phyloP scores from a whole-genome alignment of 2,888 invertebrate species.

The Scaeva pyrastri region DNA sequence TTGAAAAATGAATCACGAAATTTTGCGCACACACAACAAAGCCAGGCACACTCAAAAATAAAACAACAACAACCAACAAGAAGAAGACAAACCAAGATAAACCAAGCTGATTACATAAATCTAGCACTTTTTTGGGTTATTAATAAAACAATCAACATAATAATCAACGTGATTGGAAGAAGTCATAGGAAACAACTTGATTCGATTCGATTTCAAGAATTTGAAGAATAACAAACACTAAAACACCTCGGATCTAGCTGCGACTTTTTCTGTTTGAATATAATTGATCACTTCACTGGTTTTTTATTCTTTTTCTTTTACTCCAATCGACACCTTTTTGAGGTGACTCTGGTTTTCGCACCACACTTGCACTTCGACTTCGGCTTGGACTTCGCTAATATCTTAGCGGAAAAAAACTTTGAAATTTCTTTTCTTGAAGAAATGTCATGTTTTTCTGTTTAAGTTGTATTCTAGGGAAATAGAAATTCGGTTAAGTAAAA shows the following conservation, averaged over 20 bases:
- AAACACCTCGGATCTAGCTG: not conserved
- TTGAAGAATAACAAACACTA: not conserved
- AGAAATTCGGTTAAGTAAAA: constrained; percentile 5
- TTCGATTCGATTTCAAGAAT: too few species aligned
- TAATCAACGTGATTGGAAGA: constrained; percentile 53
- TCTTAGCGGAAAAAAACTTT: constrained; percentile 45
- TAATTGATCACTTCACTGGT: constrained; percentile 17
- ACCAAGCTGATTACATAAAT: constrained; percentile 69
- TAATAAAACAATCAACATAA: too few species aligned
- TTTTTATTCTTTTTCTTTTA: not conserved
- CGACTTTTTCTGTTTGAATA: constrained; percentile 15
- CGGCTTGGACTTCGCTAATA: not conserved
- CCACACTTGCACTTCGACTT: not conserved
- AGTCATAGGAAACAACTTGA: constrained; percentile 5
- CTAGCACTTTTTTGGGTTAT: constrained; percentile 69
- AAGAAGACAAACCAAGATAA: constrained; percentile 37
- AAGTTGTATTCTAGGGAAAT: not conserved
- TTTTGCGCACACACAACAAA: constrained; percentile 63
- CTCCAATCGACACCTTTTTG: constrained; percentile 4
- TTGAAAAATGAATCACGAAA: constrained; percentile 52
- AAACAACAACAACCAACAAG: constrained; percentile 23
- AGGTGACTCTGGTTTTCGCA: not conserved
- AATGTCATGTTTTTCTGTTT: constrained; percentile 51
- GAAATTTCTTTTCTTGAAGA: constrained; percentile 67
- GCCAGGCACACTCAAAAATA: constrained; percentile 24